Conservation (phyloP, 2,113 vertebrate species). For the Argyrosomus japonicus region DNA sequence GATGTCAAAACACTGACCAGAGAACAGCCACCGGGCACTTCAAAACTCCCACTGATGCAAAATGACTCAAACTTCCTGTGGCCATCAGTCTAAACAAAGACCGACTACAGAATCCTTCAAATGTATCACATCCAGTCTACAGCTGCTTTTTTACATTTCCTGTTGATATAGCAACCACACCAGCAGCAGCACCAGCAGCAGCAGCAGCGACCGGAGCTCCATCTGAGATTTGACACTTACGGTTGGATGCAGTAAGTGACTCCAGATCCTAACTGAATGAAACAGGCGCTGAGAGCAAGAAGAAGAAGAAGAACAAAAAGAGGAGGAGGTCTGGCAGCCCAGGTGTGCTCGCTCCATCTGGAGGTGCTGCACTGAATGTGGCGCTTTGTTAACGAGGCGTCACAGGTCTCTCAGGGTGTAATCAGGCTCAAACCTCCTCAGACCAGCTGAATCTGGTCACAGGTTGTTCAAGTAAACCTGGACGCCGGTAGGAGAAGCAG, state of each 20-base stretch:
- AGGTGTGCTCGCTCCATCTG: conserved; percentile 62
- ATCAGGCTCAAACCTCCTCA: conserved; percentile 49
- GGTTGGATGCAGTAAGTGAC: conserved; percentile 53
- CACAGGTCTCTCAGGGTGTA: neutral
- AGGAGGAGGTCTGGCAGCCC: conserved; percentile 20
- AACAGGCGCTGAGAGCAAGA: conserved; percentile 11
- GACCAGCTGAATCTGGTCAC: conserved; percentile 11
- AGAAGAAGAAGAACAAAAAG: neutral
- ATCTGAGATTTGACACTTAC: conserved; percentile 44
- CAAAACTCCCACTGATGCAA: conserved; percentile 26
- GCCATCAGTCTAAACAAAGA: neutral
- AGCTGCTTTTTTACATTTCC: neutral
- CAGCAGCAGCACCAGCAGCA: no score
- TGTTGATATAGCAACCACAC: neutral
- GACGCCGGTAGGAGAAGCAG: neutral
- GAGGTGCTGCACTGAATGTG: conserved; percentile 21
- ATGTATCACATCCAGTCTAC: neutral
- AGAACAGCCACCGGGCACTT: conserved; percentile 1
- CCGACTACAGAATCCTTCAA: accelerated
- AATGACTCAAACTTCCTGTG: conserved; percentile 15
- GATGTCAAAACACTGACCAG: neutral
- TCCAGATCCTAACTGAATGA: conserved; percentile 70
- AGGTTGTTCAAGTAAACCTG: neutral
- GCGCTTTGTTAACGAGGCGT: conserved; percentile 14
- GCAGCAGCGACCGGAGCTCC: neutral